Base-by-base conservation (phyloP, 2,113 vertebrate genomes). In the Siphamia tubifer region DNA sequence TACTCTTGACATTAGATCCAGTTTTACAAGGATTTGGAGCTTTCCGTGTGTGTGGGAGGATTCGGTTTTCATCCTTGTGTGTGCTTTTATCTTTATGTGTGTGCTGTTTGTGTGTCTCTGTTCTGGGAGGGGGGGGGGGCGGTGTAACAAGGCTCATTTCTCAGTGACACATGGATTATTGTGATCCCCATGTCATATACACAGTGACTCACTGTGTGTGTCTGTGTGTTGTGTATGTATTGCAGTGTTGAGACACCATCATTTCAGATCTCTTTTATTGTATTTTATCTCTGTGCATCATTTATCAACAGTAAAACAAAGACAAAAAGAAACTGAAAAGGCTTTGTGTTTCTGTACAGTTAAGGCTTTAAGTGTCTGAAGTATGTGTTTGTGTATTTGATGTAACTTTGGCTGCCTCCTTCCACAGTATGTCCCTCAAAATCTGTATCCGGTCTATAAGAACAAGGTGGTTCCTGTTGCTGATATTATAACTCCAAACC, bases 401-500 rank as follows among this genome's bases (percentile, higher is more conserved):
- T n/a, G n/a, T n/a, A n/a, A n/a, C n/a, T n/a, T n/a, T n/a, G n/a
- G n/a, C 4, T 2, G 77, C 43, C 68, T 11, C 49, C 39, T 11
- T 2, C 16, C 34, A 8, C 77, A 99, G 97, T 99, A 99, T 0
- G 98, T 99, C 48, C 98, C 98, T 1, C 82, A 96, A 82, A 95
- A 98, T 56, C 95, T 99, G 6, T 94, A 98, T 35, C 98, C 98
- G 0, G 95, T 98, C 53, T 99, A 99, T 79, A 96, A 92, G 74
- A 95, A 98, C 62, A 95, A 95, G 81, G 95, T 99, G 45, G 96
- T 99, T 30, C 98, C 98, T 0, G 91, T 99, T 1, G 95, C 96
- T 0, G 97, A 99, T 83, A 98, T 99, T 65, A 98, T 99, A 40
- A 99, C 98, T 35, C 98, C 98, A 3, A 99, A 99, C 91, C 97